phyloP scores from a whole-genome alignment of 2,113 vertebrate genomes.

The Jaculus jaculus region DNA sequence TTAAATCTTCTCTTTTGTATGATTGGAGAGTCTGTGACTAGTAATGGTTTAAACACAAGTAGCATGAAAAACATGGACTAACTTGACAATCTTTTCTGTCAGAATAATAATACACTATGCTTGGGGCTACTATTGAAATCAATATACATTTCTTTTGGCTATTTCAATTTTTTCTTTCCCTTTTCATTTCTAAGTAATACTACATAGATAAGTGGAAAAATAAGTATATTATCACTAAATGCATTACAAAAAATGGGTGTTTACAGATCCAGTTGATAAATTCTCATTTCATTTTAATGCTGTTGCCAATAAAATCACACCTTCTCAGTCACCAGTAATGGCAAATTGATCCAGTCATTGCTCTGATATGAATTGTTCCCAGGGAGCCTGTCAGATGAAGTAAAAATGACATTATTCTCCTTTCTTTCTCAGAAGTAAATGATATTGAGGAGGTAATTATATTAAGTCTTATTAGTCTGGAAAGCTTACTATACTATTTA shows the following conservation, averaged over 20 bases:
- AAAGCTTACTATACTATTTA: not conserved
- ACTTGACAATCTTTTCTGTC: not conserved
- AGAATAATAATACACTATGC: not conserved
- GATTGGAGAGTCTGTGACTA: not conserved
- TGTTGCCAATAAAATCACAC: constrained; percentile 32
- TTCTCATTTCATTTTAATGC: constrained; percentile 15
- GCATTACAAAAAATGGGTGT: not conserved
- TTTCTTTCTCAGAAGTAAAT: constrained; percentile 26
- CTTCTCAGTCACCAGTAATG: constrained; percentile 20
- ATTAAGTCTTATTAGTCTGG: constrained; percentile 8
- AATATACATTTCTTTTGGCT: not conserved
- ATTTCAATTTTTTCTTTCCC: not conserved
- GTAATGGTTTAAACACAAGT: not conserved
- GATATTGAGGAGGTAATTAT: not conserved
- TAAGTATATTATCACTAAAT: not conserved
- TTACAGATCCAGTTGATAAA: not conserved
- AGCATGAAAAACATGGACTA: not conserved
- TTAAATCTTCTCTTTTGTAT: not conserved
- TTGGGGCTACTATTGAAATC: not conserved
- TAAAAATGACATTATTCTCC: not conserved
- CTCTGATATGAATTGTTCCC: constrained; percentile 5
- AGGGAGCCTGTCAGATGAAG: not conserved
- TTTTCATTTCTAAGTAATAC: not conserved
- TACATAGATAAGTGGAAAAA: constrained; percentile 16
- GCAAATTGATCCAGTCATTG: constrained; percentile 21